Percentiles rank a stretch among this genome's conserved stretches.
These are phyloP conservation scores for Sylvia borin DNA, from an alignment of 2,797 vertebrate species.

Conservation along the genomic window DNA sequence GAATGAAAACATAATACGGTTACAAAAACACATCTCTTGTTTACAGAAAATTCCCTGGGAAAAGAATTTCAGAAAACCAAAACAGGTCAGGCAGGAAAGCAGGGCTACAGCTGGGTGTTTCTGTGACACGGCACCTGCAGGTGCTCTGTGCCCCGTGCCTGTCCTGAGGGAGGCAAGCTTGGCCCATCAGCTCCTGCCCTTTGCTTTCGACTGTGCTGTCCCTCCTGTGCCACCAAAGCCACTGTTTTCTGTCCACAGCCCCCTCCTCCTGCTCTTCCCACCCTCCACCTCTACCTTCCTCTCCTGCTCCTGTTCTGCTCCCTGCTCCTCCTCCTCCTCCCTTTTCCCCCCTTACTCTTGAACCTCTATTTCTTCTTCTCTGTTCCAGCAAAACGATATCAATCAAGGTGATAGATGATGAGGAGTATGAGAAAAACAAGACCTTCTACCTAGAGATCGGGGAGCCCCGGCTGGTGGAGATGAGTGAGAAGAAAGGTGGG, in stretches of 20 bases:
- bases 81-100: no score
- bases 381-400: slow-evolving; percentile 93
- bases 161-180: background rate
- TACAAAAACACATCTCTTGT: no score
- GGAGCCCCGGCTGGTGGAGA: slow-evolving; percentile 93
- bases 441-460: slow-evolving; percentile 96
- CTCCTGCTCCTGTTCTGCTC: slow-evolving; percentile 7
- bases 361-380: slow-evolving; percentile 82
- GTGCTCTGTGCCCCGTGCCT: background rate
- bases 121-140: background rate
- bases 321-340: slow-evolving; percentile 18
- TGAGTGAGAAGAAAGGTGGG: slow-evolving; percentile 99
- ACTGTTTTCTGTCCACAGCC: background rate
- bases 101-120: no score
- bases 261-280: slow-evolving; percentile 20
- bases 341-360: slow-evolving; percentile 71
- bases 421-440: slow-evolving; percentile 99
- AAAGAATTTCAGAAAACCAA: no score
- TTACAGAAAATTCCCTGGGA: no score
- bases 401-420: slow-evolving; percentile 97
- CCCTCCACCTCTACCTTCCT: slow-evolving; percentile 37
- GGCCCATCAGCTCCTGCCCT: background rate
- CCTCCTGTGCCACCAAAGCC: background rate
- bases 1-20: no score
- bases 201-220: background rate